Conservation (phyloP, 1,140 invertebrate species). For the Aricia agestis region DNA sequence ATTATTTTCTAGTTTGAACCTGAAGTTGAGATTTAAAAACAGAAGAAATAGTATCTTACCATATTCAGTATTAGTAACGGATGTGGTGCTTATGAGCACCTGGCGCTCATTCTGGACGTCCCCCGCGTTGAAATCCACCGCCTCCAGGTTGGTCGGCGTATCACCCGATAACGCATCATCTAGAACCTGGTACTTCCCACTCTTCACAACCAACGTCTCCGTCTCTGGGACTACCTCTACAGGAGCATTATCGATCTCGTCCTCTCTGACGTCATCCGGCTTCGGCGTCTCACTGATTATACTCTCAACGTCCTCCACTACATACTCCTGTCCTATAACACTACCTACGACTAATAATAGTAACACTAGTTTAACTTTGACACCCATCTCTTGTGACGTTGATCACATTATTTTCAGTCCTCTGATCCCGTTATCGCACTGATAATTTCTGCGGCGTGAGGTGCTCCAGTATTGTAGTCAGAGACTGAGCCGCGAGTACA, state of each 20-base stretch:
- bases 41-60: conserved; percentile 37
- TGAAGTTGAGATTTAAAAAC: no score
- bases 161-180: conserved; percentile 46
- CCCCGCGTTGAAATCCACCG: conserved; percentile 42
- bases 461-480: conserved; percentile 53
- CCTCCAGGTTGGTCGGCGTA: conserved; percentile 45
- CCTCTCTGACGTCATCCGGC: conserved; percentile 31
- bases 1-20: no score
- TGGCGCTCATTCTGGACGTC: conserved; percentile 55
- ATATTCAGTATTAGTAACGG: conserved; percentile 52
- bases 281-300: conserved; percentile 42
- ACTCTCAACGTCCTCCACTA: conserved; percentile 44
- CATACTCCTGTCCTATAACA: conserved; percentile 54
- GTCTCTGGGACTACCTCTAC: conserved; percentile 45
- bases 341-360: conserved; percentile 55
- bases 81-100: conserved; percentile 41
- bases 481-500: conserved; percentile 53
- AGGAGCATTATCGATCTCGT: conserved; percentile 33
- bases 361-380: conserved; percentile 55
- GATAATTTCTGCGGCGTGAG: conserved; percentile 56
- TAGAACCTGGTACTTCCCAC: conserved; percentile 54
- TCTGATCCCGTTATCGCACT: conserved; percentile 46
- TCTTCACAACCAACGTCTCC: conserved; percentile 44
- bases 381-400: conserved; percentile 53
- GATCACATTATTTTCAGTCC: conserved; percentile 48